Conservation (phyloP, 2,888 invertebrate species). For the Cenopis cana region DNA sequence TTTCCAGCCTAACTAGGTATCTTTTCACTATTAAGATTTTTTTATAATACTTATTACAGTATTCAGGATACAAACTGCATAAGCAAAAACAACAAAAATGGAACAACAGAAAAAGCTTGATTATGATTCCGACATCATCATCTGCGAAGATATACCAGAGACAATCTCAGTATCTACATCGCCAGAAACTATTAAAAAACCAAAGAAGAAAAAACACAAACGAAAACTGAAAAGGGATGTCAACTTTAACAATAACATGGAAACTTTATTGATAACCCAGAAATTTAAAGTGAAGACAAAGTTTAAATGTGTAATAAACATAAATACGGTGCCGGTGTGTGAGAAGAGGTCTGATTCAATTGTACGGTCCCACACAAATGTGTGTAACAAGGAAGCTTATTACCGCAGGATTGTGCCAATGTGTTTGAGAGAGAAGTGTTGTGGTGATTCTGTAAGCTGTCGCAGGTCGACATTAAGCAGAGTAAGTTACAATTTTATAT, state of each 20-base stretch:
- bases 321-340: slow-evolving; percentile 5
- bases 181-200: slow-evolving; percentile 20
- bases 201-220: slow-evolving; percentile 18
- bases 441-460: neutral
- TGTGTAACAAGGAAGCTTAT: slow-evolving; percentile 33
- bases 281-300: slow-evolving; percentile 48
- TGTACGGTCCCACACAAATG: slow-evolving; percentile 18
- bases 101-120: slow-evolving; percentile 8
- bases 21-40: neutral
- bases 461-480: slow-evolving; percentile 26
- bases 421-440: slow-evolving; percentile 44
- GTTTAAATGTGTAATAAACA: slow-evolving; percentile 45
- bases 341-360: slow-evolving; percentile 25
- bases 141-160: slow-evolving; percentile 18
- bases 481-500: slow-evolving; percentile 8
- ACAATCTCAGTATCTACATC: slow-evolving; percentile 9
- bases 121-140: slow-evolving; percentile 27
- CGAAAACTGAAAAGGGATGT: slow-evolving; percentile 5
- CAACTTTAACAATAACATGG: slow-evolving; percentile 17
- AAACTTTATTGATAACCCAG: slow-evolving; percentile 49
- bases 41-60: slow-evolving; percentile 1
- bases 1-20: no score
- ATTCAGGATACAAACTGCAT: neutral
- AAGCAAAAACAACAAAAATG: slow-evolving; percentile 13
- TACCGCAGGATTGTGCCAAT: slow-evolving; percentile 47